Evolutionary conservation across 2,888 invertebrate genomes (phyloP).

Genomic region (Metacarcinus magister): DNA sequence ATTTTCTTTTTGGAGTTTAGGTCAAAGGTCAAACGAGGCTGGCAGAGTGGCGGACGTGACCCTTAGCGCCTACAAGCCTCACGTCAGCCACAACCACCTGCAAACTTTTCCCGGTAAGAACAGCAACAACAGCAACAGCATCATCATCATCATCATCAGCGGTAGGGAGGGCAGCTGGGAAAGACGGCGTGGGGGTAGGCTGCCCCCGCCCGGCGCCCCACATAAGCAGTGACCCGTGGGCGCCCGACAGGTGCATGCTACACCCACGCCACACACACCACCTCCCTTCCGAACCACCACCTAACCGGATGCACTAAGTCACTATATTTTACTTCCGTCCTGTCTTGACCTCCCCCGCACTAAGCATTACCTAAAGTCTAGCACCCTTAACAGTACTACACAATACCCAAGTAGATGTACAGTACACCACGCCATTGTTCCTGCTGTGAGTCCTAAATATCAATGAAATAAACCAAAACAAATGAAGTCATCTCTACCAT

Average conservation of each 20-base stretch:
- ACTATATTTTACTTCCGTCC: not conserved
- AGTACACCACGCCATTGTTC: not conserved
- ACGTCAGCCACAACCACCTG: not conserved
- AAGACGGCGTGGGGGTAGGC: slow-evolving; percentile 79
- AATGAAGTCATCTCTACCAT: no score
- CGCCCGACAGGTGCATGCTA: slow-evolving; percentile 80
- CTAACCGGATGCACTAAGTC: not conserved
- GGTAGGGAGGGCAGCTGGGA: slow-evolving; percentile 14
- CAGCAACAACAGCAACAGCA: not conserved
- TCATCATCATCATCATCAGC: not conserved
- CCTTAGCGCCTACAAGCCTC: not conserved
- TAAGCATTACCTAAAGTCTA: not conserved
- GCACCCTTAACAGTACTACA: not conserved
- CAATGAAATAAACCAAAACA: no score
- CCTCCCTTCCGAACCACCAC: slow-evolving; percentile 22
- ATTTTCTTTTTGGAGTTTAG: not conserved
- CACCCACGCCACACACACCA: slow-evolving; percentile 76
- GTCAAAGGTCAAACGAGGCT: not conserved
- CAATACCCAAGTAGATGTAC: not conserved
- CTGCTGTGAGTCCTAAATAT: no score
- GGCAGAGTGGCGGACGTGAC: not conserved
- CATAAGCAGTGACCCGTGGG: slow-evolving; percentile 79
- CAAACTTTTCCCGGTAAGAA: not conserved
- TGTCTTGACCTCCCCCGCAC: not conserved
- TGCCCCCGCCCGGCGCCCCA: slow-evolving; percentile 80